Percentiles rank a stretch among this genome's conserved stretches.
Conservation (phyloP, 2,888 invertebrate genomes). For the Antitype chi region DNA sequence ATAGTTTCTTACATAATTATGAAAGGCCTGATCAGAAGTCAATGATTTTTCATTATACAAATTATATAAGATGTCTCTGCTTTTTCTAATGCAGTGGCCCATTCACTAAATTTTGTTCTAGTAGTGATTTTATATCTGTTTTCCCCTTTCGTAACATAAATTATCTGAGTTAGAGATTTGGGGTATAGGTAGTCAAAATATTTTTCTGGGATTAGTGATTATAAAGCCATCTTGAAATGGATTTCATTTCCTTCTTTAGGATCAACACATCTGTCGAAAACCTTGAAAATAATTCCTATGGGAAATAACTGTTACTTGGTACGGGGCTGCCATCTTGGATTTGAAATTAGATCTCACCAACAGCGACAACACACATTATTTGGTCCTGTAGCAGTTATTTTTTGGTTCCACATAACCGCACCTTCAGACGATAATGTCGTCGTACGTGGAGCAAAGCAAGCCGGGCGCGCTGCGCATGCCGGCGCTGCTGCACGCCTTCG, state of each 20-base stretch:
- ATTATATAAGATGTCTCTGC: too few relatives aligned
- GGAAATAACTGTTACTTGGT: neutral
- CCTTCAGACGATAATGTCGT: constrained; percentile 95
- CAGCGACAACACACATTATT: neutral
- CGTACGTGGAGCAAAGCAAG: constrained; percentile 98
- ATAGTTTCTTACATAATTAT: too few relatives aligned
- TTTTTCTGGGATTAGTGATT: neutral
- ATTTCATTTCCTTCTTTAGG: neutral
- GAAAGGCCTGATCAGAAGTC: too few relatives aligned
- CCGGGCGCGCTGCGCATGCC: constrained; percentile 96
- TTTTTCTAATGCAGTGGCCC: too few relatives aligned
- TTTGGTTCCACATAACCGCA: neutral
- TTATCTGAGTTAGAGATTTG: too few relatives aligned
- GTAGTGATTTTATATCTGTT: too few relatives aligned
- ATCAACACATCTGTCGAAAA: neutral
- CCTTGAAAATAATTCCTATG: neutral
- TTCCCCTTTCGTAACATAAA: too few relatives aligned
- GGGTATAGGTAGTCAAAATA: neutral
- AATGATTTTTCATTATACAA: too few relatives aligned
- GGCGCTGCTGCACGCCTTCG: constrained; percentile 98
- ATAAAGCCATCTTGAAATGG: neutral
- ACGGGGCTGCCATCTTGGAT: neutral
- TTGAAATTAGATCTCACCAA: neutral
- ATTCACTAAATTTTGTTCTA: too few relatives aligned
- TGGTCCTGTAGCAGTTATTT: neutral